phyloP scores from a whole-genome alignment of 1,140 invertebrate species.

The Physella acuta region DNA sequence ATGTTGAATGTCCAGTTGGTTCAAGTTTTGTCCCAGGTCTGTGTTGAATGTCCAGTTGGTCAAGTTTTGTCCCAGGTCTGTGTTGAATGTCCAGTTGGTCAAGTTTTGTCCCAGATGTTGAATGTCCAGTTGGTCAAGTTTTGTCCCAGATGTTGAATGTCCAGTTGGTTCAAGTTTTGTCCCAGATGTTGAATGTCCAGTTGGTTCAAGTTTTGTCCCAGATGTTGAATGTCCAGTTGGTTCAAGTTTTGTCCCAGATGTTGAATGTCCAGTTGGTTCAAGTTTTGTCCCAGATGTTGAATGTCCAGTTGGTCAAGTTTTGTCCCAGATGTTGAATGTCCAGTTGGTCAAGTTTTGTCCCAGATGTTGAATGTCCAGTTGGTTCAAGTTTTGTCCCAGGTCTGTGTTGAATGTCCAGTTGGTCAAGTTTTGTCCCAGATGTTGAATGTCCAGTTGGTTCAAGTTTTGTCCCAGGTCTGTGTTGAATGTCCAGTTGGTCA shows the following conservation, averaged over 20 bases:
- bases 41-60: no score
- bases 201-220: no score
- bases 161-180: neutral
- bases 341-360: conserved; percentile 46
- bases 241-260: neutral
- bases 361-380: neutral
- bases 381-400: neutral
- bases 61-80: no score
- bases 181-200: no score
- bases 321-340: no score
- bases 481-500: neutral
- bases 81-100: neutral
- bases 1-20: neutral
- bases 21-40: neutral
- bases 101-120: neutral
- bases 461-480: no score
- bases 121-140: conserved; percentile 48
- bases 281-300: no score
- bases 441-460: neutral
- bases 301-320: neutral
- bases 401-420: no score
- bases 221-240: neutral
- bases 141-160: no score
- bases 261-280: no score
- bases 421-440: no score